Evolutionary conservation across 2,888 invertebrate species (phyloP).

Genomic region (Drosophila mettleri): DNA sequence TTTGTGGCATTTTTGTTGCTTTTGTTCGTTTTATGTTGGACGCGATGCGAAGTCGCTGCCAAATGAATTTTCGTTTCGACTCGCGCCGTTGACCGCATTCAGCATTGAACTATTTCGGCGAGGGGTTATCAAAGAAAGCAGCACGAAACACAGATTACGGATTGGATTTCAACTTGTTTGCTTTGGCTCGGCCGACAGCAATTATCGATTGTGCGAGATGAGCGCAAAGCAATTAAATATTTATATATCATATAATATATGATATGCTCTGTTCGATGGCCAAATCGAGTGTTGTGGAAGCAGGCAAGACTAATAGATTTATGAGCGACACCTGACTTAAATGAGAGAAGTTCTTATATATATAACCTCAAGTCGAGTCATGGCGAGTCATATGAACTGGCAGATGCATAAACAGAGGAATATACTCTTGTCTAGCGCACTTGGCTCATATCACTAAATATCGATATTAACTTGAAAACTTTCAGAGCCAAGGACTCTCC

Average conservation of each 20-base stretch:
- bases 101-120: constrained; percentile 62
- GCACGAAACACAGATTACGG: constrained; percentile 10
- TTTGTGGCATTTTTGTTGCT: background rate
- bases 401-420: no score
- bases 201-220: constrained; percentile 9
- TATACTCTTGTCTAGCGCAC: no score
- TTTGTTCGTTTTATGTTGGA: constrained; percentile 8
- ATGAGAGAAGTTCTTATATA: no score
- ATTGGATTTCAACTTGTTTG: constrained; percentile 17
- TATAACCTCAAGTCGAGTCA: no score
- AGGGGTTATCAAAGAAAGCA: constrained; percentile 62
- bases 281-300: no score
- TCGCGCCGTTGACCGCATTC: constrained; percentile 57
- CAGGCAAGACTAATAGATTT: no score
- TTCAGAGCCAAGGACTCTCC: no score
- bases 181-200: background rate
- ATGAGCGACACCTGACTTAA: no score
- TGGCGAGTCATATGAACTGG: no score
- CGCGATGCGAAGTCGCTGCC: constrained; percentile 18
- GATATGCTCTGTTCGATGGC: background rate
- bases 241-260: background rate
- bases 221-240: background rate
- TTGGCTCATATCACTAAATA: no score
- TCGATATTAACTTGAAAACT: no score
- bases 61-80: constrained; percentile 23